phyloP scores from a whole-genome alignment of 2,888 invertebrate genomes.

The Sepiola atlantica region DNA sequence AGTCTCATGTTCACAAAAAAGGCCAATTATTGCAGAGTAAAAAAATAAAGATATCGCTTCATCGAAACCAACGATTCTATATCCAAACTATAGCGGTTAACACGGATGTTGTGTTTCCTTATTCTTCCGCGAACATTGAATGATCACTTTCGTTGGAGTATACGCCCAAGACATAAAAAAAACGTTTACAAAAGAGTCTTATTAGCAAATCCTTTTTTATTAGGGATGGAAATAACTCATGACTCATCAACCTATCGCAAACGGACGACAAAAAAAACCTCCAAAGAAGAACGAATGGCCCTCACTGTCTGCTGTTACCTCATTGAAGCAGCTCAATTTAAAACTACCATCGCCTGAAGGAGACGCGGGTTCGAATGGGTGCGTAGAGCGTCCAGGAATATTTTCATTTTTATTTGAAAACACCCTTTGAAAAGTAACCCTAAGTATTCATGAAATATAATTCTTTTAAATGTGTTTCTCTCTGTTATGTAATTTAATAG shows the following conservation, averaged over 20 bases:
- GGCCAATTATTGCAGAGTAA: background rate
- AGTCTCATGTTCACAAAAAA: background rate
- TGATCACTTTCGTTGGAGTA: background rate
- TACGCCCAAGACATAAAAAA: background rate
- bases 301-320: background rate
- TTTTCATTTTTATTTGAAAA: background rate
- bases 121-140: background rate
- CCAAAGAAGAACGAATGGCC: slow-evolving; percentile 32
- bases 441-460: no score
- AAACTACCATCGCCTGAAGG: slow-evolving; percentile 39
- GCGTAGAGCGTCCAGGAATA: background rate
- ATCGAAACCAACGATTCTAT: background rate
- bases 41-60: background rate
- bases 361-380: slow-evolving; percentile 32
- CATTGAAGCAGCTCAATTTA: slow-evolving; percentile 33
- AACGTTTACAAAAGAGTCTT: background rate
- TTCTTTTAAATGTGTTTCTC: no score
- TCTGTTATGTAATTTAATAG: no score
- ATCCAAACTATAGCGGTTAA: no score
- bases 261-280: background rate
- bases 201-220: background rate
- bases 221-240: slow-evolving; percentile 40
- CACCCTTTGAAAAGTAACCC: background rate
- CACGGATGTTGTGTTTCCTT: no score
- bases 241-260: slow-evolving; percentile 1